phyloP scores from a whole-genome alignment of 2,888 invertebrate species.

The Lucinisca nassula region DNA sequence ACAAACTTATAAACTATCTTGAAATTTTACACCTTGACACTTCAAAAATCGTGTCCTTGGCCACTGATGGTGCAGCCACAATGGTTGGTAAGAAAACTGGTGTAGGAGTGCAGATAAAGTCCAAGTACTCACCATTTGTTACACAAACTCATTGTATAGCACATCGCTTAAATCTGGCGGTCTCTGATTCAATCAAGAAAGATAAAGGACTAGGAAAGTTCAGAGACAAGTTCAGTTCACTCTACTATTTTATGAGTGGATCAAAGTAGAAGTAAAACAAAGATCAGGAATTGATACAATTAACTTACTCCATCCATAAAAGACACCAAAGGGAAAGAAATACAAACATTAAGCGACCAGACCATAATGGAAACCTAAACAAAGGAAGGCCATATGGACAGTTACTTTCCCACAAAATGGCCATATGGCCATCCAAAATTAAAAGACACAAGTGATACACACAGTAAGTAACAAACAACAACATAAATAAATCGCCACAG shows the following conservation, averaged over 20 bases:
- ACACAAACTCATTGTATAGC: slow-evolving; percentile 55
- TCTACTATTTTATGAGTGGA: slow-evolving; percentile 59
- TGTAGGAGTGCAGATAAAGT: slow-evolving; percentile 9
- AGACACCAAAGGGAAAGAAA: too few relatives aligned
- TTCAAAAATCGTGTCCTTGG: slow-evolving; percentile 31
- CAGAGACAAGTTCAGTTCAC: slow-evolving; percentile 54
- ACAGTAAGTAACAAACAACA: too few relatives aligned
- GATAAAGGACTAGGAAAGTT: slow-evolving; percentile 43
- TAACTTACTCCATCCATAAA: too few relatives aligned
- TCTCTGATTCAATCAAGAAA: slow-evolving; percentile 61
- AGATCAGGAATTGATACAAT: too few relatives aligned
- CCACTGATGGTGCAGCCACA: slow-evolving; percentile 51
- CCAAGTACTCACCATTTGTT: neutral
- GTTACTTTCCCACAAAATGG: too few relatives aligned
- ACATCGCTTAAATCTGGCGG: slow-evolving; percentile 57
- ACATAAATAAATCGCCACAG: too few relatives aligned
- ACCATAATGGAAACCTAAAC: too few relatives aligned
- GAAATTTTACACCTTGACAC: neutral
- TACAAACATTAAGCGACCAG: too few relatives aligned
- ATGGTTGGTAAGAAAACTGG: slow-evolving; percentile 30
- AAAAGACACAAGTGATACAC: too few relatives aligned
- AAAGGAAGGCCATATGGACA: too few relatives aligned
- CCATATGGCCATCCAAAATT: too few relatives aligned
- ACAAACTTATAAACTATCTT: neutral
- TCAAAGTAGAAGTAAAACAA: too few relatives aligned